Conservation (phyloP, 2,797 vertebrate genomes). For the Ctenochaetus hawaiiensis region DNA sequence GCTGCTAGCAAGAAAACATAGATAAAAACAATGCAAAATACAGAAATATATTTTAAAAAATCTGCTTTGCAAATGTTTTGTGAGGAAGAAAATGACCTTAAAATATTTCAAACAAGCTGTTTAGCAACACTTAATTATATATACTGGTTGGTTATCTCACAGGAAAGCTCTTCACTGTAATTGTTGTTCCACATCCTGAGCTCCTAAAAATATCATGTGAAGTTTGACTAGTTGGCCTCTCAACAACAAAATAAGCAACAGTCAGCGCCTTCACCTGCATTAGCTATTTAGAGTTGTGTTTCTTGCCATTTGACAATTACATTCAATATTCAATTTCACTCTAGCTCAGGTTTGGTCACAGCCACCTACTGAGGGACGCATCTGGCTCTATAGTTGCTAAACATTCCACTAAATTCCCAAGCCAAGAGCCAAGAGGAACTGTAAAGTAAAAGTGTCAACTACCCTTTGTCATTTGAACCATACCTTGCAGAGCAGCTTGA, state of each 20-base stretch:
- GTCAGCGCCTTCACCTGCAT: neutral
- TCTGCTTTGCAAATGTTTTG: neutral
- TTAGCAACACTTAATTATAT: neutral
- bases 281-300: neutral
- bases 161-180: neutral
- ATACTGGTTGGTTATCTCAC: neutral
- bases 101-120: neutral
- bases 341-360: neutral
- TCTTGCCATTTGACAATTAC: neutral
- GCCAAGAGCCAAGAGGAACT: neutral
- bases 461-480: too few species aligned
- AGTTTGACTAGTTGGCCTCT: neutral
- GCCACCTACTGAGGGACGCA: neutral
- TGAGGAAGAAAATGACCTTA: neutral
- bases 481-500: too few species aligned
- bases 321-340: neutral
- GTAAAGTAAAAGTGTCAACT: neutral
- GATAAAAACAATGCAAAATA: neutral
- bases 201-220: conserved; percentile 1
- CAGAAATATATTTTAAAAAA: neutral
- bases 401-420: too few species aligned
- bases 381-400: neutral
- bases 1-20: neutral
- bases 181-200: neutral
- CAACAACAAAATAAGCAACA: neutral